These are phyloP conservation scores for Drosophila miranda DNA, from an alignment of 1,140 invertebrate species.

Conservation along the genomic window DNA sequence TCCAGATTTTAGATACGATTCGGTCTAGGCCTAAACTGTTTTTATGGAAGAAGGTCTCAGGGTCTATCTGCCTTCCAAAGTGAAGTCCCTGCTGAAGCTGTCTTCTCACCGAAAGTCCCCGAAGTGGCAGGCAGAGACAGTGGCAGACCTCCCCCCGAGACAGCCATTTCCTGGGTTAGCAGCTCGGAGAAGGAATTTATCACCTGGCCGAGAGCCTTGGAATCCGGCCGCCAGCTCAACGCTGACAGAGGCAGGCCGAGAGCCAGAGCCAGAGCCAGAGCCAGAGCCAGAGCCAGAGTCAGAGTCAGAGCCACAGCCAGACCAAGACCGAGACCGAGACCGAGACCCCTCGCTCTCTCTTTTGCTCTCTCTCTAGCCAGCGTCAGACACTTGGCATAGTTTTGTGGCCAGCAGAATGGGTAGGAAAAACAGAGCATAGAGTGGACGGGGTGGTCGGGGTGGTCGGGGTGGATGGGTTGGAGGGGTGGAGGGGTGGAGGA, in stretches of 20 bases:
- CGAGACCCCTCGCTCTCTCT: neutral
- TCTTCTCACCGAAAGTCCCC: too few species aligned
- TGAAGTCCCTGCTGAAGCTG: neutral
- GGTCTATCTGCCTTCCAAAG: neutral
- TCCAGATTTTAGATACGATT: too few species aligned
- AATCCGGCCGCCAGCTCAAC: conserved; percentile 11
- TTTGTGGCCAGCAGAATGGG: conserved; percentile 46
- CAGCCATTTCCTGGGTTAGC: conserved; percentile 12
- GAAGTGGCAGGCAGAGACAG: too few species aligned
- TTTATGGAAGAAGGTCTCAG: too few species aligned
- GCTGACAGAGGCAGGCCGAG: neutral
- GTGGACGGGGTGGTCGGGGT: too few species aligned
- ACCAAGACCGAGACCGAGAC: conserved; percentile 11
- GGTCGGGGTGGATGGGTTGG: too few species aligned
- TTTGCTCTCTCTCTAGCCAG: conserved; percentile 24
- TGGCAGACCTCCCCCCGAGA: conserved; percentile 1
- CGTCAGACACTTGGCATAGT: conserved; percentile 77
- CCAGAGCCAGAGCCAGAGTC: too few species aligned
- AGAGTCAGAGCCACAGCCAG: neutral
- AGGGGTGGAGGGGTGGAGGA: neutral
- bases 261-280: neutral
- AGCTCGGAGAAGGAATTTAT: conserved; percentile 30
- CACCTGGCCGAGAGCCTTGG: conserved; percentile 25
- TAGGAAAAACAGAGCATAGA: neutral
- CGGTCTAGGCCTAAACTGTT: too few species aligned